These are phyloP conservation scores for Trichonephila inaurata DNA, from an alignment of 1,140 invertebrate species.

Conservation along the genomic window DNA sequence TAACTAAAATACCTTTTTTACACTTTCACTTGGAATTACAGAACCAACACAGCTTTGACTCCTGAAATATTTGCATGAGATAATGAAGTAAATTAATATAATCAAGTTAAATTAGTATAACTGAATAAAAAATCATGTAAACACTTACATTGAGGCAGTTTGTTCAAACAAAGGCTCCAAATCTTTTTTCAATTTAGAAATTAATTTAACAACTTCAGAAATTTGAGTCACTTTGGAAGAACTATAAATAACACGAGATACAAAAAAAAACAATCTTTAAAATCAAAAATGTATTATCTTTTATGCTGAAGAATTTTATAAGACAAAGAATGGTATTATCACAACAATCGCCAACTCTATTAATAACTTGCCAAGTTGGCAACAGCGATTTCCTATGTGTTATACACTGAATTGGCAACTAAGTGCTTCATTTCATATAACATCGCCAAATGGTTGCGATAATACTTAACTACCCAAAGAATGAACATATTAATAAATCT, in stretches of 20 bases:
- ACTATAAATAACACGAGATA: no score
- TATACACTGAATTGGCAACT: no score
- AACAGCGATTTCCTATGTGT: no score
- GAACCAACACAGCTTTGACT: background rate
- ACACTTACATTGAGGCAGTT: background rate
- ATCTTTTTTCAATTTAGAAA: background rate
- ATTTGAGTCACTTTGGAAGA: background rate
- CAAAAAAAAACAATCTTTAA: background rate
- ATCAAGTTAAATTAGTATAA: background rate
- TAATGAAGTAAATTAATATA: background rate
- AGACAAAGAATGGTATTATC: no score
- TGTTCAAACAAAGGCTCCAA: background rate
- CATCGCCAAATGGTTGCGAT: no score
- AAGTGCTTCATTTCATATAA: no score
- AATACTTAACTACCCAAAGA: no score
- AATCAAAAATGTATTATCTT: no score
- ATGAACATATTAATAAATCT: no score
- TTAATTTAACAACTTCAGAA: background rate
- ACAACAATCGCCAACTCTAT: no score
- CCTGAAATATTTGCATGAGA: background rate
- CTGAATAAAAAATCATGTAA: background rate
- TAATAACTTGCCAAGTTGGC: no score
- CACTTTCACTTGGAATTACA: conserved; percentile 18
- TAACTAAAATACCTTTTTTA: background rate
- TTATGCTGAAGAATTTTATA: no score